A percentile compares a stretch with the other conserved stretches of the same genome.
Evolutionary conservation across 2,113 vertebrate genomes (phyloP).

Genomic region (Thalassarche chlororhynchos): DNA sequence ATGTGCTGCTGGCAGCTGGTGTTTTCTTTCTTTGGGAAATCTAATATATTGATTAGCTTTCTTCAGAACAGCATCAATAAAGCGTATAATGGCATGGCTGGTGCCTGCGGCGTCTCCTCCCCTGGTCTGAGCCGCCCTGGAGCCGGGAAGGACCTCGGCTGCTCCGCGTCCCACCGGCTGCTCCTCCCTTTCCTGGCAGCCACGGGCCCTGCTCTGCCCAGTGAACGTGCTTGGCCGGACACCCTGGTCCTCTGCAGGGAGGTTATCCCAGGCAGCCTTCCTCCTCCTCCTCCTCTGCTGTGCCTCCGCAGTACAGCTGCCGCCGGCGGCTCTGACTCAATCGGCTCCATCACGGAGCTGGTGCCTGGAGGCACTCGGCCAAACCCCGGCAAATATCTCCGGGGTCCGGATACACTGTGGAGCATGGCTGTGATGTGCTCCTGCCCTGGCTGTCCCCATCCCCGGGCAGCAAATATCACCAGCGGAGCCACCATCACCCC

Average conservation of each 20-base stretch:
- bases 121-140: slow-evolving; percentile 16
- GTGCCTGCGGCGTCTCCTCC: slow-evolving; percentile 59
- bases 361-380: background rate
- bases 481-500: background rate
- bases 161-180: background rate
- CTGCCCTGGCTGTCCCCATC: background rate
- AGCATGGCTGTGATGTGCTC: accelerated
- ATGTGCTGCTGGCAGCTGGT: slow-evolving; percentile 62
- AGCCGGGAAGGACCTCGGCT: slow-evolving; percentile 53
- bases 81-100: slow-evolving; percentile 67
- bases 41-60: slow-evolving; percentile 78
- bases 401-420: accelerated
- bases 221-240: background rate
- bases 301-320: accelerated
- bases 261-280: background rate
- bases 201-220: background rate
- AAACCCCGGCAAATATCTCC: background rate
- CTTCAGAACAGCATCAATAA: slow-evolving; percentile 75
- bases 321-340: accelerated
- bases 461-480: accelerated
- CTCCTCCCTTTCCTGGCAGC: slow-evolving; percentile 41
- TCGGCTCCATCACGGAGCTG: background rate
- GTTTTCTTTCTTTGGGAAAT: slow-evolving; percentile 76
- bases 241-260: background rate
- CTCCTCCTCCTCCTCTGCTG: background rate